Conservation (phyloP, 2,113 vertebrate genomes). For the Xenus cinereus region DNA sequence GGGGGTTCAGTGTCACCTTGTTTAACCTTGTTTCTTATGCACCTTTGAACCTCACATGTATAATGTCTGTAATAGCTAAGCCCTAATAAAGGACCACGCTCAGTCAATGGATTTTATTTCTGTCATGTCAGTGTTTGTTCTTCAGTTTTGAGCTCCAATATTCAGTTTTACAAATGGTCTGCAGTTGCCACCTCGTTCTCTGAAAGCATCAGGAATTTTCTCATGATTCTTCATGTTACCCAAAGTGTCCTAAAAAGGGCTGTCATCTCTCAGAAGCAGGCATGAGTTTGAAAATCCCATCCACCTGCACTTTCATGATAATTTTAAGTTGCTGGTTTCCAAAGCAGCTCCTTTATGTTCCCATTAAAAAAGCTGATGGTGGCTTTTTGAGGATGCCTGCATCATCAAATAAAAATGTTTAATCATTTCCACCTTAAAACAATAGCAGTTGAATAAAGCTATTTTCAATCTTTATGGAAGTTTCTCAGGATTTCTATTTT, state of each 20-base stretch:
- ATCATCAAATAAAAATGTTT: background rate
- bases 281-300: background rate
- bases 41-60: background rate
- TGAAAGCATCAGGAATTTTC: background rate
- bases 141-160: background rate
- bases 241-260: background rate
- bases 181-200: background rate
- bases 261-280: background rate
- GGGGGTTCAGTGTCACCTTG: background rate
- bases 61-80: background rate
- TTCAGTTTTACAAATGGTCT: background rate
- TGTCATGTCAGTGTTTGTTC: background rate
- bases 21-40: rapidly evolving
- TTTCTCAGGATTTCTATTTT: background rate
- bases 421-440: background rate
- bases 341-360: background rate
- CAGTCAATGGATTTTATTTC: background rate
- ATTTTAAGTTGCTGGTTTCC: background rate
- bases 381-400: background rate
- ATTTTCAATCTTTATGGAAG: background rate
- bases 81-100: background rate
- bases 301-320: background rate
- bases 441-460: background rate
- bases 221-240: background rate
- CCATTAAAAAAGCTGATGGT: background rate